A percentile compares a stretch with the other conserved stretches of the same genome.
Conservation (phyloP, 2,888 invertebrate species). For the Sclerodermus sp. region DNA sequence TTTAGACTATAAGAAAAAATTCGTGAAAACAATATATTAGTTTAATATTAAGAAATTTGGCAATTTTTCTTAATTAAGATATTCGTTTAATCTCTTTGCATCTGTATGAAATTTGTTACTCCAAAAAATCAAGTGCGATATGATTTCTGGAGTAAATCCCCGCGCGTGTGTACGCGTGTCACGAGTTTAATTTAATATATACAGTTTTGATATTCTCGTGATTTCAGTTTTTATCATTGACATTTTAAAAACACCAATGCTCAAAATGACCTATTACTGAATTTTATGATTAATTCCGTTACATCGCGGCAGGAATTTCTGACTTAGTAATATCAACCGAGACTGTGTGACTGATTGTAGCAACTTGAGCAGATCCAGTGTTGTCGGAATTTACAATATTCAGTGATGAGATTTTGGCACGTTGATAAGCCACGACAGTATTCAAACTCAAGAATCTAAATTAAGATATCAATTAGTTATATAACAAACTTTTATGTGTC, state of each 20-base stretch:
- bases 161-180: no score
- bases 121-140: no score
- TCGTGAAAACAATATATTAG: no score
- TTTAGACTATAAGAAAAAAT: no score
- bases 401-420: conserved; percentile 85
- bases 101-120: no score
- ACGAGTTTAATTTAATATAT: no score
- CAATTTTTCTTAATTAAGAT: no score
- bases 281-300: conserved; percentile 4
- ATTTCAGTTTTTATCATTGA: background rate
- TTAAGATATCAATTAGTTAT: conserved; percentile 25
- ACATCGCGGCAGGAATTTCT: conserved; percentile 30
- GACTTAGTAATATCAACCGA: conserved; percentile 56
- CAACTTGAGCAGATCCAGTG: conserved; percentile 43
- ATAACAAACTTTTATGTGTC: background rate
- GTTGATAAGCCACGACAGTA: conserved; percentile 86
- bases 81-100: no score
- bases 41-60: no score
- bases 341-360: conserved; percentile 63
- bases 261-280: background rate
- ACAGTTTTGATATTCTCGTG: no score
- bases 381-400: conserved; percentile 65
- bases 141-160: no score
- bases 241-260: background rate
- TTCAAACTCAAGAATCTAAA: conserved; percentile 82